These are phyloP conservation scores for Papilio xuthus DNA, from an alignment of 1,140 invertebrate species.

Conservation along the genomic window DNA sequence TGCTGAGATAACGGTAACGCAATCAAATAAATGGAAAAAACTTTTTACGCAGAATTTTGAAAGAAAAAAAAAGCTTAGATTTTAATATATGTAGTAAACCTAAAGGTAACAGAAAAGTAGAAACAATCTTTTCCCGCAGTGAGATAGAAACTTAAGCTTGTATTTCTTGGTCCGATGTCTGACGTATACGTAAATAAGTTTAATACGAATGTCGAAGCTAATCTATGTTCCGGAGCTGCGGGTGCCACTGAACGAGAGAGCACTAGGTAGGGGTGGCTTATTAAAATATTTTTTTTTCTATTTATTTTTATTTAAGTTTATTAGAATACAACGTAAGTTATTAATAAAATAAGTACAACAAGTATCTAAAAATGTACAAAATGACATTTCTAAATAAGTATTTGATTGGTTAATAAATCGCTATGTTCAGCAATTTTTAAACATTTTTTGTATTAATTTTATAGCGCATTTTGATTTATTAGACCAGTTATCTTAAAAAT, in stretches of 20 bases:
- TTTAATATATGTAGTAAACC: background rate
- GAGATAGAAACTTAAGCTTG: conserved; percentile 4
- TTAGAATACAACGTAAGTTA: no score
- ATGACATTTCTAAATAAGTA: no score
- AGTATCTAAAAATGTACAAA: no score
- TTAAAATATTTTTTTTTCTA: no score
- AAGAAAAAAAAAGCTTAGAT: background rate
- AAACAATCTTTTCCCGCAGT: background rate
- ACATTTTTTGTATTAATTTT: background rate
- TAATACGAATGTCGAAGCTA: conserved; percentile 35
- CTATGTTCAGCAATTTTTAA: no score
- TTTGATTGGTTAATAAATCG: no score
- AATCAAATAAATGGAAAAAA: conserved; percentile 50
- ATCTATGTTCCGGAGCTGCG: conserved; percentile 36
- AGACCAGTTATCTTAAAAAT: background rate
- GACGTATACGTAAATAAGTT: conserved; percentile 35
- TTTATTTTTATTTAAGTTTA: no score
- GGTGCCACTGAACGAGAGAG: conserved; percentile 18
- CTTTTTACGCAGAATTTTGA: background rate
- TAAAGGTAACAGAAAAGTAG: background rate
- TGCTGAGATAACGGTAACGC: conserved; percentile 55
- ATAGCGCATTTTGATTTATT: background rate
- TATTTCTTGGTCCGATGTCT: conserved; percentile 9
- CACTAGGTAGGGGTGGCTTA: background rate
- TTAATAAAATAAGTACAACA: no score